These are phyloP conservation scores for Anableps anableps DNA, from an alignment of 2,797 vertebrate species.

Conservation along the genomic window DNA sequence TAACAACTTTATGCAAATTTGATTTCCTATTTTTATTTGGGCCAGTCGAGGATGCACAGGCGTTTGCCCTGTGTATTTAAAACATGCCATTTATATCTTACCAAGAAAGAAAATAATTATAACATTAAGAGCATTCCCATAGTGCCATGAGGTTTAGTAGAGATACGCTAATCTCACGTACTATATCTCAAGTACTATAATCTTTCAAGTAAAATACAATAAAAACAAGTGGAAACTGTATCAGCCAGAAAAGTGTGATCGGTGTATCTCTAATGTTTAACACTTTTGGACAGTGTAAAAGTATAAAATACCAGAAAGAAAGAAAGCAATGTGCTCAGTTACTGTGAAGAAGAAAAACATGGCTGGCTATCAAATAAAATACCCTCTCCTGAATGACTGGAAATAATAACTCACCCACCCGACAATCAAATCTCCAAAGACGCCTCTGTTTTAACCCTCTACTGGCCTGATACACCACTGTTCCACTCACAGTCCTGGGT, in stretches of 20 bases:
- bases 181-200: background rate
- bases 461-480: constrained; percentile 25
- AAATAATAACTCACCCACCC: constrained; percentile 51
- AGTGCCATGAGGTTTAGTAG: background rate
- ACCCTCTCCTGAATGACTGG: constrained; percentile 85
- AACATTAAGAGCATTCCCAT: background rate
- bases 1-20: background rate
- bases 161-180: background rate
- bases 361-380: constrained; percentile 73
- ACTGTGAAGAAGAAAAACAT: background rate
- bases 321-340: constrained; percentile 1
- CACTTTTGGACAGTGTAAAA: background rate
- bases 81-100: background rate
- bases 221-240: background rate
- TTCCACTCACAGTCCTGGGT: constrained; percentile 4
- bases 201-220: background rate
- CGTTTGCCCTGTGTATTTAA: background rate
- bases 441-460: constrained; percentile 90
- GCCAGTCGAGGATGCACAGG: background rate
- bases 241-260: background rate
- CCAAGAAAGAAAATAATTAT: background rate
- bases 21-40: background rate
- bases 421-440: constrained; percentile 92
- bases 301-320: background rate
- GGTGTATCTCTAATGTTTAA: background rate